Evolutionary conservation across 1,140 invertebrate species (phyloP).

Genomic region (Pogonomyrmex barbatus): DNA sequence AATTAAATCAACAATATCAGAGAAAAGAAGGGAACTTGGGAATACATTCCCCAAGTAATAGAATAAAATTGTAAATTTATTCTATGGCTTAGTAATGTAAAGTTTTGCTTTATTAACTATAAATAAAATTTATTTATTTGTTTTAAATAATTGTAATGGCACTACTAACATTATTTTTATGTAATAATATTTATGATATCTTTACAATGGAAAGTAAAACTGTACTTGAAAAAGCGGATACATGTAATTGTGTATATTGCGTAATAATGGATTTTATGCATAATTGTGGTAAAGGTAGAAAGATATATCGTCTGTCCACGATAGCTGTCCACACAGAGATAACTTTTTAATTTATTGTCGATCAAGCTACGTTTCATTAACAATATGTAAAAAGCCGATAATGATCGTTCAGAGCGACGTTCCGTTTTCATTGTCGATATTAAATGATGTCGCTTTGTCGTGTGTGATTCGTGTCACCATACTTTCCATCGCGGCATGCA

Average conservation of each 20-base stretch:
- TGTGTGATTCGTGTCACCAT: constrained; percentile 38
- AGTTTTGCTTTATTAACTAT: constrained; percentile 30
- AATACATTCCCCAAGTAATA: neutral
- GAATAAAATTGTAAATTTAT: constrained; percentile 12
- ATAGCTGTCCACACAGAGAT: constrained; percentile 41
- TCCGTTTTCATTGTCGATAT: constrained; percentile 66
- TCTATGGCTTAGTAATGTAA: neutral
- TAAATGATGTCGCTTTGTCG: constrained; percentile 68
- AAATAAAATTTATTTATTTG: neutral
- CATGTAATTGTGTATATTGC: neutral
- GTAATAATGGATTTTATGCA: constrained; percentile 6
- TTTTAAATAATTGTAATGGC: constrained; percentile 16
- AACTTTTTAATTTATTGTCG: constrained; percentile 54
- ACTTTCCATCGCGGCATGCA: constrained; percentile 53
- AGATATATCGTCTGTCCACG: constrained; percentile 20
- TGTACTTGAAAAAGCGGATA: constrained; percentile 10
- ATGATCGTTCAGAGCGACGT: constrained; percentile 23
- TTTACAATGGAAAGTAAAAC: neutral
- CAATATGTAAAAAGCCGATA: constrained; percentile 61
- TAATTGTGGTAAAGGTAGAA: neutral
- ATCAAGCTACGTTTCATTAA: constrained; percentile 55
- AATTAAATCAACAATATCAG: constrained; percentile 4
- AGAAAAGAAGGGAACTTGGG: neutral
- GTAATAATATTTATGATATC: neutral
- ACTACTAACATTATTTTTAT: constrained; percentile 15